Base-by-base conservation (phyloP, 2,888 invertebrate genomes). In the Amphipyra berbera region DNA sequence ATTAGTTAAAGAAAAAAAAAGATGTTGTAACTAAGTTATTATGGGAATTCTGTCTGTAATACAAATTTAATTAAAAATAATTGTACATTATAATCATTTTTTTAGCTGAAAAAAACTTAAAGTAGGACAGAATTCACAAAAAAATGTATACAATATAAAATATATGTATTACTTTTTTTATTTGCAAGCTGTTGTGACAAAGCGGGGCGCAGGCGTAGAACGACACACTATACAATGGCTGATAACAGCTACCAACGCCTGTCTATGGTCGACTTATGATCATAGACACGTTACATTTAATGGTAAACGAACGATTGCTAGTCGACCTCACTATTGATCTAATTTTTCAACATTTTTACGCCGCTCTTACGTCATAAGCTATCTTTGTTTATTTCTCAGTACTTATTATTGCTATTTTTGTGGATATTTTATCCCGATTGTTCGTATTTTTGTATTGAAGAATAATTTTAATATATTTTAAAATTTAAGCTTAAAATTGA, bases 161-260 rank as follows among this genome's bases (percentile, higher is more conserved):
- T 78, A 73, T 78, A 78, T 73, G 63, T 70, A 63, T 78, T 79
- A 47, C 81, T 82, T 84, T 88, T n/a, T 89, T 90, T 86, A 86
- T 90, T 93, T 91, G 90, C 92, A 91, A 93, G 91, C 90, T 91
- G 91, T 92, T 91, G 84, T 91, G 85, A 84, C 83, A 85, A 83
- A 84, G 72, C 79, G 88, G 89, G 87, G 68, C 84, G 85, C 78
- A 84, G 88, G 82, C 87, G 85, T 89, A 88, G 82, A 83, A 81
- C 87, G 87, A 91, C 89, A 84, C 90, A 90, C 84, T 88, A 89
- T 91, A 90, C 92, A 88, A 89, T 90, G 90, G 91, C 90, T 85
- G 90, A 88, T 82, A 84, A 84, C 73, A 82, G 80, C 81, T 91
- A 91, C 85, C 88, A 88, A 79, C 87, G 85, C 41, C 81, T 92